These are phyloP conservation scores for Oryzias dopingdopingensis DNA, from an alignment of 2,797 vertebrate genomes.

Conservation along the genomic window DNA sequence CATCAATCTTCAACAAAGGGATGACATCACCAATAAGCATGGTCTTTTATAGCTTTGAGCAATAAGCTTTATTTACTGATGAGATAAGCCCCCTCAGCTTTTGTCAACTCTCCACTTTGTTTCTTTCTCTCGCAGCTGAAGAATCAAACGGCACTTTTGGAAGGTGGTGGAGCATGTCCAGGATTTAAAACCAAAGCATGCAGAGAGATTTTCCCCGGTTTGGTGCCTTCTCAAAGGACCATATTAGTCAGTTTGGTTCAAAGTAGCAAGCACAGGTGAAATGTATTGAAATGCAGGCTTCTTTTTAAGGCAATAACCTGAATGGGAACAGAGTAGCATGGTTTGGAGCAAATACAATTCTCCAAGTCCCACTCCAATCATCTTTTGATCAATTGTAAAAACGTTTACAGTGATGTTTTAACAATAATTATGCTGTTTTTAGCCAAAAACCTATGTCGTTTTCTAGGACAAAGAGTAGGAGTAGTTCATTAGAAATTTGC, in stretches of 20 bases:
- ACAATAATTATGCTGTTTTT: too few species aligned
- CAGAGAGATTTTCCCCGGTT: slow-evolving; percentile 83
- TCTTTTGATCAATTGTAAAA: too few species aligned
- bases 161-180: slow-evolving; percentile 86
- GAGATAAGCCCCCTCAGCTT: slow-evolving; percentile 81
- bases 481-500: too few species aligned
- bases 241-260: slow-evolving; percentile 80
- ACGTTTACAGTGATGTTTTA: too few species aligned
- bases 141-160: slow-evolving; percentile 86
- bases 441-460: too few species aligned
- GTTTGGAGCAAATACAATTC: too few species aligned
- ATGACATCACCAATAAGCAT: slow-evolving; percentile 88
- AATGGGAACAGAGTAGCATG: too few species aligned
- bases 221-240: slow-evolving; percentile 77
- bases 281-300: slow-evolving; percentile 13
- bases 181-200: slow-evolving; percentile 85
- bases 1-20: slow-evolving; percentile 80
- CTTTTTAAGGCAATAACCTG: too few species aligned
- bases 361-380: too few species aligned
- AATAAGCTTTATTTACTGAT: slow-evolving; percentile 89
- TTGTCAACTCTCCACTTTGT: slow-evolving; percentile 84
- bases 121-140: slow-evolving; percentile 78
- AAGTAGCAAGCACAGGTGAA: slow-evolving; percentile 77
- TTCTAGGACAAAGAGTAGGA: too few species aligned
- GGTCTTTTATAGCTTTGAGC: slow-evolving; percentile 80